These are phyloP conservation scores for Melospiza melodia DNA, from an alignment of 2,113 vertebrate genomes.

Conservation along the genomic window DNA sequence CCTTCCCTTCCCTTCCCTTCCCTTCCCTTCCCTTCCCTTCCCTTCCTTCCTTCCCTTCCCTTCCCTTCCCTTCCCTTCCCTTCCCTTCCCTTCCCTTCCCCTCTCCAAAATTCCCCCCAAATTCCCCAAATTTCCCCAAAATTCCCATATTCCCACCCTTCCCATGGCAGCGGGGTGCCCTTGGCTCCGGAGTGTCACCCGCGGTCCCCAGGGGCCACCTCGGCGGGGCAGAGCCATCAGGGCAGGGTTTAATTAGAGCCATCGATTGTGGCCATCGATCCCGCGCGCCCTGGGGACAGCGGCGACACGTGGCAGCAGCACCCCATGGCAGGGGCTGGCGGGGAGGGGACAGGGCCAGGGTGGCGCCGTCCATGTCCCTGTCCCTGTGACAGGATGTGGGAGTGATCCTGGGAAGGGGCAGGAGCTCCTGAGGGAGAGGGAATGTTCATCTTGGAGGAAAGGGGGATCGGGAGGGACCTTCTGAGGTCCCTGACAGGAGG, in stretches of 20 bases:
- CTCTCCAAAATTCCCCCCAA: too few species aligned
- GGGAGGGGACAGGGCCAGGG: not conserved
- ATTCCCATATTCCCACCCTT: not conserved
- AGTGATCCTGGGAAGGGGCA: too few species aligned
- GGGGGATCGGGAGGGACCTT: not conserved
- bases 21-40: not conserved
- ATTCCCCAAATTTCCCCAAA: too few species aligned
- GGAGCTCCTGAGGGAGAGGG: too few species aligned
- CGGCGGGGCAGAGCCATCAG: not conserved
- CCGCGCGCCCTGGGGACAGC: not conserved
- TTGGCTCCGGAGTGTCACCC: not conserved
- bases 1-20: not conserved
- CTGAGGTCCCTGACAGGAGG: not conserved
- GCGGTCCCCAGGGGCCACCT: not conserved
- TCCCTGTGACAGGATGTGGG: fast-evolving
- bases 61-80: too few species aligned
- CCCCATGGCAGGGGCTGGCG: too few species aligned
- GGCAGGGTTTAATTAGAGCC: not conserved
- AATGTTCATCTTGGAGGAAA: too few species aligned
- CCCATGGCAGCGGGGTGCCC: not conserved
- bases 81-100: too few species aligned
- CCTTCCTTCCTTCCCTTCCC: not conserved
- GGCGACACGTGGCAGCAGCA: fast-evolving
- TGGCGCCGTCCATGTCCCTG: fast-evolving
- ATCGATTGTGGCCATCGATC: conserved; percentile 51